phyloP scores from a whole-genome alignment of 2,888 invertebrate species.

The Euzophera pinguis region DNA sequence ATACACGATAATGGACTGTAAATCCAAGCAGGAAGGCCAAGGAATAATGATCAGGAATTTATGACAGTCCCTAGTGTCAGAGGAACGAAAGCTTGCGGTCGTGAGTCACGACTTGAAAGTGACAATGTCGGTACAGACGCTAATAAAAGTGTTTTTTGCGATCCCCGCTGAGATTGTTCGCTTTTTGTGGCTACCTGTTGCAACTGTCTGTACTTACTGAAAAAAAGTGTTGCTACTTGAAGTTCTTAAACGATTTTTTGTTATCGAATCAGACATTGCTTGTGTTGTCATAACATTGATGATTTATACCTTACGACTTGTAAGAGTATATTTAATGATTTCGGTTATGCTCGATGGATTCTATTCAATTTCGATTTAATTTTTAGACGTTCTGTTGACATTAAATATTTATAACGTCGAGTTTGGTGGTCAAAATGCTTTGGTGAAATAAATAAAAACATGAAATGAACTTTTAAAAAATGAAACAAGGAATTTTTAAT shows the following conservation, averaged over 20 bases:
- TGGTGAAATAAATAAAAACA: no score
- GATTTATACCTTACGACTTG: neutral
- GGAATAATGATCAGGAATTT: slow-evolving; percentile 45
- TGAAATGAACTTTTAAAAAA: no score
- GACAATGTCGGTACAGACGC: slow-evolving; percentile 53
- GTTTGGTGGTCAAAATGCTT: no score
- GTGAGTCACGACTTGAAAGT: slow-evolving; percentile 67
- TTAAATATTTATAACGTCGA: no score
- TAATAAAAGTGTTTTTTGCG: slow-evolving; percentile 34
- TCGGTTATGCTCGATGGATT: no score
- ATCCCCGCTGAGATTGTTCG: slow-evolving; percentile 1
- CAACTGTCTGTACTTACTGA: neutral
- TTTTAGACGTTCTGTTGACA: no score
- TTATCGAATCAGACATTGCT: neutral
- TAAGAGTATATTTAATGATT: no score
- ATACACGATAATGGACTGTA: slow-evolving; percentile 28
- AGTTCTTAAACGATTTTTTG: neutral
- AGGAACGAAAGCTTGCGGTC: slow-evolving; percentile 54
- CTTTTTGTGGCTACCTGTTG: slow-evolving; percentile 13
- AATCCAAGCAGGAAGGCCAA: slow-evolving; percentile 32
- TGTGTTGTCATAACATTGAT: neutral
- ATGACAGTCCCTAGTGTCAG: slow-evolving; percentile 41
- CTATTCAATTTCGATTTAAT: no score
- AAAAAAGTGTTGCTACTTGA: neutral
- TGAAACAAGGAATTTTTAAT: no score